Base-by-base conservation (phyloP, 2,797 vertebrate genomes). In the Eospalax fontanierii region DNA sequence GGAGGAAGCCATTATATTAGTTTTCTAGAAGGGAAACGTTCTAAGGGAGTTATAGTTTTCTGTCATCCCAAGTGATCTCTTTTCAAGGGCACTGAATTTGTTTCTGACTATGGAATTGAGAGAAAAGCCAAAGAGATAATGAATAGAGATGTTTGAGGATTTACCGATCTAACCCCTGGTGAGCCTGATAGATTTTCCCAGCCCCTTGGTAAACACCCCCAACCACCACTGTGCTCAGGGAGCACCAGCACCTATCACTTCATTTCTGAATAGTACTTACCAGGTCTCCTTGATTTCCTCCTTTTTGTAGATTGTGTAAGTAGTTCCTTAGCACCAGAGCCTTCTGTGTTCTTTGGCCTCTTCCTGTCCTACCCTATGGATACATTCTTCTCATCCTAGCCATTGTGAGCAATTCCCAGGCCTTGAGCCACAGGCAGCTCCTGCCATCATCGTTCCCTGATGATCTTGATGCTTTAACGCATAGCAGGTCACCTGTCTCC, bases 361-460 rank as follows among this genome's bases (percentile, higher is more conserved):
- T 4, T 79, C 40, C 75, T 61, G 4, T n/a, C 6, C 50, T 54
- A 54, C 38, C 43, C 46, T 4, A 4, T 14, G 33, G 40, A 18
- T 24, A 4, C 4, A 7, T 12, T 15, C 30, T 9, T 24, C 43
- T 74, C 24, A 11, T 12, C 12, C 16, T 78, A 0, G 28, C 35
- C 54, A 26, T 54, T 89, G 35, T 28, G 3, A 43, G 57, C 14
- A n/a, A 79, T 75, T 14, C 35, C 46, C 40, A 43, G 94, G 68
- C 30, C 19, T 1, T 2, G 9, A 26, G 15, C 38, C 22, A 1
- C 12, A 71, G 87, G 65, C 59, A 46, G 6, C 76, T 33, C 35
- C 1, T 16, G 46, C 57, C 24, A 0, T 3, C 28, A 10, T 30
- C 9, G 9, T 30, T 33, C 63, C 30, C 78, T 61, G 40, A 0